Percentiles rank a stretch among this genome's conserved stretches.
These are phyloP conservation scores for Diabrotica virgifera DNA, from an alignment of 1,140 invertebrate species.

Conservation along the genomic window DNA sequence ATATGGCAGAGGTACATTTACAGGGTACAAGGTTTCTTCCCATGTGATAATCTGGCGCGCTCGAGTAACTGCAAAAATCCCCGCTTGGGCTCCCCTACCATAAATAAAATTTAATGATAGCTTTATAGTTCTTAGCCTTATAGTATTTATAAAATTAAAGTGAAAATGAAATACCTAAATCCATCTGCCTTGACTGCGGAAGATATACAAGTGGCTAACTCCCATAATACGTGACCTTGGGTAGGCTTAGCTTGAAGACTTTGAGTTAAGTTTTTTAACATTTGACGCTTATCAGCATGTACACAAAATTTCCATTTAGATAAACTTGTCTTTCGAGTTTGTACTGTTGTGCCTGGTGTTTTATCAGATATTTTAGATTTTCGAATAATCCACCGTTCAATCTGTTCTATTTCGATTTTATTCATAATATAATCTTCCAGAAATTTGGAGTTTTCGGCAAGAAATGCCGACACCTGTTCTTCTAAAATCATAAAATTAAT, in stretches of 20 bases:
- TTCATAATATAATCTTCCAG: slow-evolving; percentile 57
- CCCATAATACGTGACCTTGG: slow-evolving; percentile 58
- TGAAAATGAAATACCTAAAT: slow-evolving; percentile 43
- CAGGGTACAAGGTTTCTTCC: too few relatives aligned
- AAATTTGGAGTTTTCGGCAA: slow-evolving; percentile 56
- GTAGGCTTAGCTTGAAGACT: slow-evolving; percentile 55
- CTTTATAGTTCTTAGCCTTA: background rate
- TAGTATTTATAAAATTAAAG: background rate
- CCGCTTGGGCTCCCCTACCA: too few relatives aligned
- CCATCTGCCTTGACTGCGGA: slow-evolving; percentile 60
- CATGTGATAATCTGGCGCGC: too few relatives aligned
- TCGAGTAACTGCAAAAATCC: too few relatives aligned
- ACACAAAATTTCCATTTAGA: slow-evolving; percentile 61
- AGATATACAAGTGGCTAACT: slow-evolving; percentile 59
- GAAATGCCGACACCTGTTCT: slow-evolving; percentile 50
- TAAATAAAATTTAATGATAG: too few relatives aligned
- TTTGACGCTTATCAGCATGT: slow-evolving; percentile 61
- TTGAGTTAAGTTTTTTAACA: slow-evolving; percentile 59
- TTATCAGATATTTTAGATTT: slow-evolving; percentile 49
- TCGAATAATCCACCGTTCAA: slow-evolving; percentile 60
- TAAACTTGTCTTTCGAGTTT: slow-evolving; percentile 52
- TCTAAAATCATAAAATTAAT: slow-evolving; percentile 28
- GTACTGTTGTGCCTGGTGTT: slow-evolving; percentile 47
- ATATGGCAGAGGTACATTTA: too few relatives aligned
- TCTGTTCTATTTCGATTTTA: slow-evolving; percentile 55